Evolutionary conservation across 1,140 invertebrate species (phyloP).

Genomic region (Arctopsyche grandis): DNA sequence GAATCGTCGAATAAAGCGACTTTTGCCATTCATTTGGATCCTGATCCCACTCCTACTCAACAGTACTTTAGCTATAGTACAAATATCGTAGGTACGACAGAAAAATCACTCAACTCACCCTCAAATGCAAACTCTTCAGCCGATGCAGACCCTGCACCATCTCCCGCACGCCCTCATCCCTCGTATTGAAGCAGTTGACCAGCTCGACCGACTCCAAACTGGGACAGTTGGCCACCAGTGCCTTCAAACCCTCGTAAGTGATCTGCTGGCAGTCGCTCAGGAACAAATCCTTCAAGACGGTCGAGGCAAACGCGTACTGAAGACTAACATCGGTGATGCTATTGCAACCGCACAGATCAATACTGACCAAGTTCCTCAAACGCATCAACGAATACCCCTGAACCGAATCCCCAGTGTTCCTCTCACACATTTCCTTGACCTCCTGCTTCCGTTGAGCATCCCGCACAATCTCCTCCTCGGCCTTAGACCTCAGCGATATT

Average conservation of each 20-base stretch:
- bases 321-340: conserved; percentile 77
- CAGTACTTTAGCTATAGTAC: no score
- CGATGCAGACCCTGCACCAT: conserved; percentile 69
- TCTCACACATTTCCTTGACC: conserved; percentile 71
- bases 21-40: no score
- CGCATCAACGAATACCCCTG: conserved; percentile 69
- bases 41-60: no score
- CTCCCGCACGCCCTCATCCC: conserved; percentile 71
- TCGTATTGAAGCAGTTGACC: conserved; percentile 72
- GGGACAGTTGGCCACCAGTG: conserved; percentile 72
- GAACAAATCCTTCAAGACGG: conserved; percentile 70
- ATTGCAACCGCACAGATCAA: conserved; percentile 75
- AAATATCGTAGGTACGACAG: no score
- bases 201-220: conserved; percentile 76
- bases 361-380: conserved; percentile 67
- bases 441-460: conserved; percentile 72
- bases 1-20: no score
- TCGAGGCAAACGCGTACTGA: conserved; percentile 73
- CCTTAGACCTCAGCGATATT: conserved; percentile 70
- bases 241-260: conserved; percentile 71
- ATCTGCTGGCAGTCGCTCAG: conserved; percentile 77
- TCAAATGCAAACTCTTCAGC: conserved; percentile 71
- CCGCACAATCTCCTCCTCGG: conserved; percentile 73
- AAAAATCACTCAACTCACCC: conserved; percentile 61
- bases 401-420: conserved; percentile 62